Conservation (phyloP, 2,797 vertebrate genomes). For the Steatocranus sp. region DNA sequence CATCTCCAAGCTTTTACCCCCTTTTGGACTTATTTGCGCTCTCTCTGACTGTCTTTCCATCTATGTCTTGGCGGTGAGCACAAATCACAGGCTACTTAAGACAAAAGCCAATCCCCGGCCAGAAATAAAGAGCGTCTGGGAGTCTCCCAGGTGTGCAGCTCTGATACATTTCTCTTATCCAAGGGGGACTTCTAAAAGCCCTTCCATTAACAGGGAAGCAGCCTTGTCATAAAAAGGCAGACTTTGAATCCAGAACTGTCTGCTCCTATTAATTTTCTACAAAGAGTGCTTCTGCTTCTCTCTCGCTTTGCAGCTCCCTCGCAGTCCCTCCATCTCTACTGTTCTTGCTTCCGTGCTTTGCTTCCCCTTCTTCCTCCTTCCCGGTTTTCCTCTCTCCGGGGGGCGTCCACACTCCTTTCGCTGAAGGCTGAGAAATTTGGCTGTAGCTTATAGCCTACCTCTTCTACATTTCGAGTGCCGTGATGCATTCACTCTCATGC, state of each 20-base stretch:
- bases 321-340: slow-evolving; percentile 22
- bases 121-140: slow-evolving; percentile 61
- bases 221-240: slow-evolving; percentile 65
- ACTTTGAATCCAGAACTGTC: slow-evolving; percentile 73
- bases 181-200: slow-evolving; percentile 74
- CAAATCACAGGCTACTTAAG: slow-evolving; percentile 75
- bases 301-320: slow-evolving; percentile 20
- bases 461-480: neutral
- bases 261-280: slow-evolving; percentile 76
- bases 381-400: slow-evolving; percentile 41
- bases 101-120: slow-evolving; percentile 65
- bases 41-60: slow-evolving; percentile 40
- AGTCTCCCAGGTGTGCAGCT: slow-evolving; percentile 71
- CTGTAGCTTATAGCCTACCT: slow-evolving; percentile 15
- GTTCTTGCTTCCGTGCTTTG: slow-evolving; percentile 15
- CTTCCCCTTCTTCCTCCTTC: slow-evolving; percentile 18
- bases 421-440: slow-evolving; percentile 27
- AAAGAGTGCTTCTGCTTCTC: slow-evolving; percentile 58
- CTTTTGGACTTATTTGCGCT: slow-evolving; percentile 41
- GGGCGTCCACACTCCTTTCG: slow-evolving; percentile 21
- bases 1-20: neutral
- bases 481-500: neutral
- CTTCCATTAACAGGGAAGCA: slow-evolving; percentile 74
- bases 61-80: slow-evolving; percentile 45
- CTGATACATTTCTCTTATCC: slow-evolving; percentile 68